Percentiles rank a stretch among this genome's conserved stretches.
Evolutionary conservation across 2,888 invertebrate species (phyloP).

Genomic region (Caenorhabditis sulstoni): DNA sequence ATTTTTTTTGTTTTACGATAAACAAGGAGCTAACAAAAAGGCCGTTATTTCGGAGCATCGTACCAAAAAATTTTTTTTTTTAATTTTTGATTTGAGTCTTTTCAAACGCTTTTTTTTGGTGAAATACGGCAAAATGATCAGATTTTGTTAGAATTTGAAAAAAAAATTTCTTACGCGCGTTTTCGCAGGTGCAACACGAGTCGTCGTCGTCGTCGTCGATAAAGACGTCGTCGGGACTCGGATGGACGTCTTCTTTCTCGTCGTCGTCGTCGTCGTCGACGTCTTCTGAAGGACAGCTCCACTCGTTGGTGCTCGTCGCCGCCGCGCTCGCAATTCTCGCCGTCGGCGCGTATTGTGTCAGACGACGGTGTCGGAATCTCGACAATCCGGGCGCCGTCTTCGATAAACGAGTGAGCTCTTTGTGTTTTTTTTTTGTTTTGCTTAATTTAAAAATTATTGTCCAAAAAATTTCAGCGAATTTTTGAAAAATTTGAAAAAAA

Average conservation of each 20-base stretch:
- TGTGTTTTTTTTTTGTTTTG: constrained; percentile 3
- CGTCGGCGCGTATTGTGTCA: constrained; percentile 43
- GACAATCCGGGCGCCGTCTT: constrained; percentile 48
- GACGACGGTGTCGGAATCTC: constrained; percentile 43
- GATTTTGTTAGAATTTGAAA: too few relatives aligned
- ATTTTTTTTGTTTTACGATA: too few relatives aligned
- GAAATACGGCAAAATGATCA: too few relatives aligned
- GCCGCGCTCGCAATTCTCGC: constrained; percentile 37
- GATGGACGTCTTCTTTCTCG: constrained; percentile 26
- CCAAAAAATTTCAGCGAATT: neutral
- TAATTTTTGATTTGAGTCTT: too few relatives aligned
- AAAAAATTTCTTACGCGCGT: neutral
- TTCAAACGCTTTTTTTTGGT: too few relatives aligned
- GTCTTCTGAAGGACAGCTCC: constrained; percentile 1
- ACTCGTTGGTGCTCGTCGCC: constrained; percentile 37
- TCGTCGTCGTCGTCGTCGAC: too few relatives aligned
- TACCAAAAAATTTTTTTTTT: too few relatives aligned
- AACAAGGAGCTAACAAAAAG: too few relatives aligned
- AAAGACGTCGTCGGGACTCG: neutral
- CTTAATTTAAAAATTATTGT: neutral
- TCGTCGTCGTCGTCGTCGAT: constrained; percentile 7
- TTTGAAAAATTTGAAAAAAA: too few relatives aligned
- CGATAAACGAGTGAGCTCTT: constrained; percentile 50
- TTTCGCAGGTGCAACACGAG: constrained; percentile 63
- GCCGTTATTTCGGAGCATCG: too few relatives aligned